phyloP scores from a whole-genome alignment of 2,888 invertebrate species.

The Torymus aiolomorphi region DNA sequence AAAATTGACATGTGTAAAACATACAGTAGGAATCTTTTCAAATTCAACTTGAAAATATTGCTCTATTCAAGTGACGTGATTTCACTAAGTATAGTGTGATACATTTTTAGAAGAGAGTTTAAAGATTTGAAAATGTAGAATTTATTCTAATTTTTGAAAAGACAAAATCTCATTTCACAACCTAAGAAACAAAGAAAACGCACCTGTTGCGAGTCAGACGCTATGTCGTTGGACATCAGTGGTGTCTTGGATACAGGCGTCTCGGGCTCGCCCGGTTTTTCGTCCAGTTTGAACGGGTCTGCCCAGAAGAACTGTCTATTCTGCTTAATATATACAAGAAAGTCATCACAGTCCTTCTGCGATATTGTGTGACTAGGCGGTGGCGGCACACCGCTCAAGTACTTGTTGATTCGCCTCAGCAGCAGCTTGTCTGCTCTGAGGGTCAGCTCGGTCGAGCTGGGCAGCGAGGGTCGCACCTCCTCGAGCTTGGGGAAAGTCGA shows the following conservation, averaged over 20 bases:
- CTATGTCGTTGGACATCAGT: too few species aligned
- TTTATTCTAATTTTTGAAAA: too few species aligned
- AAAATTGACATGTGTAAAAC: background rate
- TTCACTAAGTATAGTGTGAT: too few species aligned
- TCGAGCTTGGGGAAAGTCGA: slow-evolving; percentile 40
- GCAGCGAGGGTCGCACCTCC: slow-evolving; percentile 10
- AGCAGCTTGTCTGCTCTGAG: slow-evolving; percentile 72
- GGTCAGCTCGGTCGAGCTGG: slow-evolving; percentile 66
- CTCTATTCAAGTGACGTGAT: too few species aligned
- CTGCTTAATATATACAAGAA: slow-evolving; percentile 79
- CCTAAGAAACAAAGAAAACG: too few species aligned
- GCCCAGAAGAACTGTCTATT: slow-evolving; percentile 78
- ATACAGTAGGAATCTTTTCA: too few species aligned
- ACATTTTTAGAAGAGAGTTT: too few species aligned
- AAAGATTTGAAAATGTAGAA: too few species aligned
- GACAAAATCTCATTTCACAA: too few species aligned
- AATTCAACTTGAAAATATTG: too few species aligned
- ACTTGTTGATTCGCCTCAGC: slow-evolving; percentile 77
- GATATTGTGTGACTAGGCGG: slow-evolving; percentile 85
- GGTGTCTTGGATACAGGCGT: background rate
- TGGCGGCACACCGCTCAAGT: slow-evolving; percentile 83
- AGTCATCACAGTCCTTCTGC: slow-evolving; percentile 81
- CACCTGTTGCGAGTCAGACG: slow-evolving; percentile 7
- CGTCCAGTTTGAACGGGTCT: slow-evolving; percentile 56
- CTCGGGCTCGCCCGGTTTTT: slow-evolving; percentile 9